Evolutionary conservation across 2,113 vertebrate genomes (phyloP), one percentile per base, ranked within the genome.

Genomic region (Channa maculata): DNA sequence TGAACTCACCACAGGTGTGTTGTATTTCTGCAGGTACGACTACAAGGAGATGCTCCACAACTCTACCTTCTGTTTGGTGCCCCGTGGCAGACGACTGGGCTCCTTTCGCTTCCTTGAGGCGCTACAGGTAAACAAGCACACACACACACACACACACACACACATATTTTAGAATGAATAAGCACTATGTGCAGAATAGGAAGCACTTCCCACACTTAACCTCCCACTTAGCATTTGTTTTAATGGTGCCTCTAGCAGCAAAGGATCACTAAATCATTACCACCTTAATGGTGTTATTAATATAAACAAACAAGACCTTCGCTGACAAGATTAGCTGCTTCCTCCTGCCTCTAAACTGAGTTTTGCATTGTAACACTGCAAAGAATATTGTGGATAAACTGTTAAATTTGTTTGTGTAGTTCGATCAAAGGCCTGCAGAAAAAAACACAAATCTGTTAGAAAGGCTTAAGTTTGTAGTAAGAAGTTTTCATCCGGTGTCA

Each of bases 11-110:
- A 8, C 3, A 1, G 24, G 24, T 75, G 24, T 76, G 36, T 34
- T 81, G 51, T 82, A 46, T 85, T 5, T 83, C 46, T 71, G 72
- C 89, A 99, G 98, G 92, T 99, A 97, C 85, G 98, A 99, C 95
- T 99, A 99, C 94, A 96, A 96, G 89, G 98, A 99, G 94, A 98
- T 99, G 97, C 96, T 99, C 89, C 97, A 99, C 95, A 99, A 99
- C 95, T 97, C 98, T 94, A 99, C 98, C 95, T 99, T 99, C 95
- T 99, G 98, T 91, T 94, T 99, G 94, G 98, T 99, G 92, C 98
- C 98, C 76, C 96, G 98, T 62, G 98, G 98, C 88, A 95, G 98
- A 85, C 95, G 98, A 86, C 95, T 99, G 83, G 98, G 98, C 64
- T 99, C 98, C 79, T 99, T 99, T 93, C 96, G 98, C 82, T 99